These are phyloP conservation scores for Oryzias melastigma DNA, from an alignment of 2,113 vertebrate species.

Conservation along the genomic window DNA sequence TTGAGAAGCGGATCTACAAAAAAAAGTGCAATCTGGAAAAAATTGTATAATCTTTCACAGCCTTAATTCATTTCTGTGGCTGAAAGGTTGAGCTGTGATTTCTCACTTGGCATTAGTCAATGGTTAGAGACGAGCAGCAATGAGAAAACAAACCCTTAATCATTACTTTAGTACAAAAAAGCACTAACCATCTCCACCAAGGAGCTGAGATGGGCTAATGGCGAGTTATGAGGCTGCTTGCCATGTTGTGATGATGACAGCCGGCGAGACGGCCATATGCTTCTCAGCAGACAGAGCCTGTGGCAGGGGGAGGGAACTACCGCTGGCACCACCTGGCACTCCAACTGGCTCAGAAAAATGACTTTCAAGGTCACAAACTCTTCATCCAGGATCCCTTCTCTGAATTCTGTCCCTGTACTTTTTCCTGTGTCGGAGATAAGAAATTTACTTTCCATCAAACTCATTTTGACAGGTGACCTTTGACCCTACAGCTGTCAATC, in stretches of 20 bases:
- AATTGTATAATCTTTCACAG: no score
- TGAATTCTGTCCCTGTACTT: no score
- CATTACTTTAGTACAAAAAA: not conserved
- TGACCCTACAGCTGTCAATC: no score
- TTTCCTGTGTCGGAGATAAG: no score
- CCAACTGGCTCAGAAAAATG: constrained; percentile 25
- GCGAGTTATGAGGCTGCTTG: constrained; percentile 12
- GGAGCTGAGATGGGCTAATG: constrained; percentile 4
- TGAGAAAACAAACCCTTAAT: no score
- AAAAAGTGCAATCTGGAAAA: no score
- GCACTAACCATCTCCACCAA: not conserved
- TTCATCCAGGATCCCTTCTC: not conserved
- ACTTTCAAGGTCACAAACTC: constrained; percentile 44
- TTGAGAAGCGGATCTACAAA: no score
- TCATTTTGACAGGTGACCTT: no score
- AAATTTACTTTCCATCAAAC: no score
- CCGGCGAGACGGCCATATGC: constrained; percentile 55
- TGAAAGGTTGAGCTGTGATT: no score
- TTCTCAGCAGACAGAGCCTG: constrained; percentile 18
- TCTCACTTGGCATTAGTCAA: no score
- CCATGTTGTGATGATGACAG: constrained; percentile 29
- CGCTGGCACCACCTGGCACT: constrained; percentile 56
- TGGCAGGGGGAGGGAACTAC: constrained; percentile 27
- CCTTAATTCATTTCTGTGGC: no score
- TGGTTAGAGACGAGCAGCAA: not conserved